phyloP scores from a whole-genome alignment of 1,140 invertebrate species.

The Andricus grossulariae region DNA sequence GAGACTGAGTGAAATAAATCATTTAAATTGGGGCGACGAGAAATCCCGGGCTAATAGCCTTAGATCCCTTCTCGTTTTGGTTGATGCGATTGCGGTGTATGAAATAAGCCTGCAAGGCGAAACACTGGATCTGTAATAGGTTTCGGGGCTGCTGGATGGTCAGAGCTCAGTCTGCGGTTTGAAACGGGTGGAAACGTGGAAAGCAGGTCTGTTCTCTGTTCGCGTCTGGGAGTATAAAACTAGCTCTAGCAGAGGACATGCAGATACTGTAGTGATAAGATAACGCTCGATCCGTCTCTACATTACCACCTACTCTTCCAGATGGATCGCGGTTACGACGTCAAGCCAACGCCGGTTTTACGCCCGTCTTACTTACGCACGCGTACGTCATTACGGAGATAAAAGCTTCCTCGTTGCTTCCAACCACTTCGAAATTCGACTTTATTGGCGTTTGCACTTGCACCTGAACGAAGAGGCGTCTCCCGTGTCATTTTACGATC shows the following conservation, averaged over 20 bases:
- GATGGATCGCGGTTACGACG: constrained; percentile 50
- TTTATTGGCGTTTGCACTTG: constrained; percentile 7
- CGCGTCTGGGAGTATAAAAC: constrained; percentile 31
- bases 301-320: constrained; percentile 59
- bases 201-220: constrained; percentile 26
- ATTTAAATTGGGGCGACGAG: constrained; percentile 43
- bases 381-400: constrained; percentile 33
- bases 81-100: constrained; percentile 56
- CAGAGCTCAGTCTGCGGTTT: constrained; percentile 46
- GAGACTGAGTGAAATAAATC: constrained; percentile 41
- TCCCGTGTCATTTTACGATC: not conserved
- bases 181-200: constrained; percentile 12
- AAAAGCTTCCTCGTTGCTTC: constrained; percentile 32
- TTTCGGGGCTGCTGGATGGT: constrained; percentile 42
- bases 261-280: constrained; percentile 53
- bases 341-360: constrained; percentile 26
- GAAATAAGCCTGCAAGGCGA: constrained; percentile 54
- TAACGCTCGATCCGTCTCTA: constrained; percentile 53
- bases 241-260: constrained; percentile 37
- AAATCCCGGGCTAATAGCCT: constrained; percentile 45
- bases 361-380: constrained; percentile 30
- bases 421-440: constrained; percentile 1
- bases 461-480: not conserved
- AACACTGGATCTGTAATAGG: constrained; percentile 53
- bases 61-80: constrained; percentile 27